These are phyloP conservation scores for Halictus ligatus DNA, from an alignment of 2,888 invertebrate genomes.

Conservation along the genomic window DNA sequence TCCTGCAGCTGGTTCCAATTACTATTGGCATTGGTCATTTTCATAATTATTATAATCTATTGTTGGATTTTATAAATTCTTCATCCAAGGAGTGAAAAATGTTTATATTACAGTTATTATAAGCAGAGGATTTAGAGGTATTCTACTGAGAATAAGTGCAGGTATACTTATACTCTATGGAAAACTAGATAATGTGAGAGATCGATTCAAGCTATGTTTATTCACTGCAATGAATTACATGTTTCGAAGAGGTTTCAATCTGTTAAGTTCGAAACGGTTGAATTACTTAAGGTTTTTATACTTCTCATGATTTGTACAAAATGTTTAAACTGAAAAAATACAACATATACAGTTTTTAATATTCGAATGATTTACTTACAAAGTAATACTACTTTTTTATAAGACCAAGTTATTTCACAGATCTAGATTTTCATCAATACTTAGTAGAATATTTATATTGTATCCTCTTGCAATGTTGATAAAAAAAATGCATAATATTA, in stretches of 20 bases:
- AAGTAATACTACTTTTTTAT: conserved; percentile 4
- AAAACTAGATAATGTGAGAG: conserved; percentile 58
- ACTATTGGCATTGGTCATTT: conserved; percentile 70
- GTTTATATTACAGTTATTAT: conserved; percentile 78
- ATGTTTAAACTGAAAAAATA: conserved; percentile 12
- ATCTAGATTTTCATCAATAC: conserved; percentile 74
- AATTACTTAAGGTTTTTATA: conserved; percentile 18
- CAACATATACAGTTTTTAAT: conserved; percentile 7
- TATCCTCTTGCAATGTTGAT: conserved; percentile 77
- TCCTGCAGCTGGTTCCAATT: conserved; percentile 65
- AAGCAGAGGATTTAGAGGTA: conserved; percentile 74
- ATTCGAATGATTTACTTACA: conserved; percentile 4
- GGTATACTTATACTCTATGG: conserved; percentile 49
- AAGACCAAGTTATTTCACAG: conserved; percentile 38
- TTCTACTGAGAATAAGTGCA: conserved; percentile 70
- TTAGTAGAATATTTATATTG: conserved; percentile 75
- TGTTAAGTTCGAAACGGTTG: conserved; percentile 15
- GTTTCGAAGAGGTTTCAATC: neutral
- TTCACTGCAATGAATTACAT: neutral
- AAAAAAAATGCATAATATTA: conserved; percentile 75
- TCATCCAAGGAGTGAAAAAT: conserved; percentile 72
- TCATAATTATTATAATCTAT: conserved; percentile 74
- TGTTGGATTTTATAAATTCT: conserved; percentile 79
- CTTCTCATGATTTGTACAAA: conserved; percentile 2
- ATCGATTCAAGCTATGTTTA: conserved; percentile 12